A percentile compares a stretch with the other conserved stretches of the same genome.
phyloP scores from a whole-genome alignment of 35 echinoderm and acorn worm species.

The Apostichopus californicus region DNA sequence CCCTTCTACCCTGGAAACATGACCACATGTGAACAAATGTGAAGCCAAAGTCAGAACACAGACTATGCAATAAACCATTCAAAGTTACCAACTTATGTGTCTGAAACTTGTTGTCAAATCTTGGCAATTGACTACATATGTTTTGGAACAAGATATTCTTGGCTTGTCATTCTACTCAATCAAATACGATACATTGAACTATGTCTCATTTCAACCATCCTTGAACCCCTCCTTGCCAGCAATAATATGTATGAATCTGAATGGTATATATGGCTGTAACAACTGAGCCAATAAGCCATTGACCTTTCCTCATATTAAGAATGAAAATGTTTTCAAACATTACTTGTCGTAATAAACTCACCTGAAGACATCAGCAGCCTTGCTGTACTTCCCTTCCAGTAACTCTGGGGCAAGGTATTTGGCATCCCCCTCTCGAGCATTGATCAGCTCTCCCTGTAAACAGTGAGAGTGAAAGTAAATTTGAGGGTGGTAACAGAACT shows the following conservation, averaged over 20 bases:
- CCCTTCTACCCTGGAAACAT: too few species aligned
- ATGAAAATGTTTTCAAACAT: not conserved
- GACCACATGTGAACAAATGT: too few species aligned
- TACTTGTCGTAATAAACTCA: not conserved
- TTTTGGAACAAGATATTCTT: not conserved
- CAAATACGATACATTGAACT: not conserved
- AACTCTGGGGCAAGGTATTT: conserved; percentile 61
- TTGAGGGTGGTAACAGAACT: not conserved
- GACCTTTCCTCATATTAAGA: too few species aligned
- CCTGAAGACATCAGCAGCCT: conserved; percentile 3
- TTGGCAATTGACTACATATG: not conserved
- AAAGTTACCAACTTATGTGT: too few species aligned
- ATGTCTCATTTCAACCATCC: too few species aligned
- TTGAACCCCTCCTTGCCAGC: not conserved
- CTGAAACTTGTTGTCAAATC: too few species aligned
- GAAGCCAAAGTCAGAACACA: too few species aligned
- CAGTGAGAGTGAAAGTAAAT: not conserved
- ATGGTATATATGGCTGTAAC: too few species aligned
- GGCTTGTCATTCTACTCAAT: not conserved
- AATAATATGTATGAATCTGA: not conserved
- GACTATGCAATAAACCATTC: too few species aligned
- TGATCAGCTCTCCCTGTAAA: conserved; percentile 64
- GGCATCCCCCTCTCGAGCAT: conserved; percentile 91
- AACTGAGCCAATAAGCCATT: not conserved
- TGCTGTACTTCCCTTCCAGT: too few species aligned